These are phyloP conservation scores for Trinorchestia longiramus DNA, from an alignment of 1,140 invertebrate species.

Conservation along the genomic window DNA sequence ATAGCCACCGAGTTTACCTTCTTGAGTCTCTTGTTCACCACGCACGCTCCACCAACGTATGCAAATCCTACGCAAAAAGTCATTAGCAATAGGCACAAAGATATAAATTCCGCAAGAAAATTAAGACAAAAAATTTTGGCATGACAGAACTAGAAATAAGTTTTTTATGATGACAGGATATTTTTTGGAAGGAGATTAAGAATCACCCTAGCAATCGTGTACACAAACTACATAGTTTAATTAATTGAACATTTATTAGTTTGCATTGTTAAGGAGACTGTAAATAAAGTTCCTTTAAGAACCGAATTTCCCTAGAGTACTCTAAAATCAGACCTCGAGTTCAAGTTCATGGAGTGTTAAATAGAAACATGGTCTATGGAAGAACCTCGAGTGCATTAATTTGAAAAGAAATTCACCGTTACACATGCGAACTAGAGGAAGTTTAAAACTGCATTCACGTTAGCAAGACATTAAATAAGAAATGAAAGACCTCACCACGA, in stretches of 20 bases:
- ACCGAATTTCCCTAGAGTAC: not conserved
- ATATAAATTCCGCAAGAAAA: not conserved
- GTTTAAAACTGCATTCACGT: too few relatives aligned
- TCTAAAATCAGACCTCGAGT: not conserved
- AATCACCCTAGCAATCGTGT: not conserved
- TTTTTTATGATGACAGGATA: not conserved
- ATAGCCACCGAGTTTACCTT: slow-evolving; percentile 97
- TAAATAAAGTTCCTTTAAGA: not conserved
- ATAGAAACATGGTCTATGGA: too few relatives aligned
- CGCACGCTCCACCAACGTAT: slow-evolving; percentile 94
- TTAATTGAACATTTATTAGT: not conserved
- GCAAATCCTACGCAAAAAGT: slow-evolving; percentile 81
- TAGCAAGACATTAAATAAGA: too few relatives aligned
- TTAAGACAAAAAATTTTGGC: not conserved
- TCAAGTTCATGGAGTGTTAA: not conserved
- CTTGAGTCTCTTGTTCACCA: slow-evolving; percentile 93
- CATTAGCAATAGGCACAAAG: not conserved
- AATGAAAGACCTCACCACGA: not conserved
- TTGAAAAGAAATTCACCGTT: too few relatives aligned
- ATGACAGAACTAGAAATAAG: not conserved
- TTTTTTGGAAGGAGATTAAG: not conserved
- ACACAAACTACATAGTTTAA: not conserved
- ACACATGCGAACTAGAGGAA: too few relatives aligned
- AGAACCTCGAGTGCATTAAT: too few relatives aligned
- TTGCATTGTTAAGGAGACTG: not conserved